These are phyloP conservation scores for Parnassius mnemosyne DNA, from an alignment of 2,888 invertebrate genomes.

Conservation along the genomic window DNA sequence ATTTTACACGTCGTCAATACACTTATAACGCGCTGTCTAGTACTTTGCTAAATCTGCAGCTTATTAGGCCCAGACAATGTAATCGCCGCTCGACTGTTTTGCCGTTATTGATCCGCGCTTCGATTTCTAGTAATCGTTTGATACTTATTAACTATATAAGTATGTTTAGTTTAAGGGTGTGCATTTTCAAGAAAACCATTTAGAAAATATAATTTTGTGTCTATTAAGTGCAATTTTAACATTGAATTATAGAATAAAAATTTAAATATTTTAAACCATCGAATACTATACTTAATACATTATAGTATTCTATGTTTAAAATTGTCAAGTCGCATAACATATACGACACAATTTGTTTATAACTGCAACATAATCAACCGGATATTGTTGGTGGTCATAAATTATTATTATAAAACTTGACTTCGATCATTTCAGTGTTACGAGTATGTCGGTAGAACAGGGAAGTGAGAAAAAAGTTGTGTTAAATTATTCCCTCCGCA, in stretches of 20 bases:
- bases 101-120: conserved; percentile 51
- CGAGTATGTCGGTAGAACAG: conserved; percentile 33
- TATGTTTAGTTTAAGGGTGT: neutral
- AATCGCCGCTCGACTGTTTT: conserved; percentile 46
- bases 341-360: too few species aligned
- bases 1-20: neutral
- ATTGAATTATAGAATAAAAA: too few species aligned
- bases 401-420: conserved; percentile 51
- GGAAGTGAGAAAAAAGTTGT: conserved; percentile 41
- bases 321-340: too few species aligned
- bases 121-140: conserved; percentile 46
- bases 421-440: conserved; percentile 47
- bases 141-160: conserved; percentile 21
- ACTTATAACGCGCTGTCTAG: conserved; percentile 34
- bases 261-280: too few species aligned
- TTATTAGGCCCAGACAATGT: conserved; percentile 59
- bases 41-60: conserved; percentile 40
- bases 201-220: too few species aligned
- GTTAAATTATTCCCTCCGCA: conserved; percentile 49
- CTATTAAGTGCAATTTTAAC: too few species aligned
- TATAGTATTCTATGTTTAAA: too few species aligned
- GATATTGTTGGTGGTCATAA: conserved; percentile 62
- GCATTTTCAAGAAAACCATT: too few species aligned
- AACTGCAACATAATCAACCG: conserved; percentile 52
- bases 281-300: too few species aligned